phyloP scores from a whole-genome alignment of 2,797 vertebrate genomes.

The Microchirus variegatus region DNA sequence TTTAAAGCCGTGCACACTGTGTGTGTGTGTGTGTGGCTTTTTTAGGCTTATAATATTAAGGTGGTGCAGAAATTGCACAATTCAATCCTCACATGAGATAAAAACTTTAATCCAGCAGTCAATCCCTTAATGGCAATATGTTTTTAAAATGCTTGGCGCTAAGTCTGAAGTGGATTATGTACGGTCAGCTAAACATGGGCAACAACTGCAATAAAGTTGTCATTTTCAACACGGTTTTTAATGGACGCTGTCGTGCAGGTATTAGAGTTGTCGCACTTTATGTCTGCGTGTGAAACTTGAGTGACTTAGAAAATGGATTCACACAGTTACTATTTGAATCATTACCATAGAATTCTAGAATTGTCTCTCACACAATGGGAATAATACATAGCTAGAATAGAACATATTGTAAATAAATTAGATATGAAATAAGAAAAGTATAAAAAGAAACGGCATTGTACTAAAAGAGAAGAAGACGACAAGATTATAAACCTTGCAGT shows the following conservation, averaged over 20 bases:
- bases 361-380: too few species aligned
- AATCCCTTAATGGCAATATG: slow-evolving; percentile 69
- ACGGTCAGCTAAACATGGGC: slow-evolving; percentile 27
- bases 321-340: background rate
- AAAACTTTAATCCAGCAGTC: slow-evolving; percentile 55
- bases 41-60: slow-evolving; percentile 24
- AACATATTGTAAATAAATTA: too few species aligned
- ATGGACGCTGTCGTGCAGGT: slow-evolving; percentile 32
- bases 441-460: too few species aligned
- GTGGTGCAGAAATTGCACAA: slow-evolving; percentile 20
- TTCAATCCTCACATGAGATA: slow-evolving; percentile 30
- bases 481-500: too few species aligned
- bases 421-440: too few species aligned
- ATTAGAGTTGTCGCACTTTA: slow-evolving; percentile 9
- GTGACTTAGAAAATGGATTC: background rate
- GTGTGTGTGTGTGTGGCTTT: background rate
- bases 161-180: slow-evolving; percentile 57
- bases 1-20: background rate
- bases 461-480: too few species aligned
- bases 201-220: slow-evolving; percentile 41
- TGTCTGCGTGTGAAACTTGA: slow-evolving; percentile 2
- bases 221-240: slow-evolving; percentile 45
- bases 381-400: too few species aligned
- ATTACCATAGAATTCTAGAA: background rate
- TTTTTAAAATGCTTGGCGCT: slow-evolving; percentile 52